Evolutionary conservation across 2,888 invertebrate species (phyloP).

Genomic region (Harpalus rubripes): DNA sequence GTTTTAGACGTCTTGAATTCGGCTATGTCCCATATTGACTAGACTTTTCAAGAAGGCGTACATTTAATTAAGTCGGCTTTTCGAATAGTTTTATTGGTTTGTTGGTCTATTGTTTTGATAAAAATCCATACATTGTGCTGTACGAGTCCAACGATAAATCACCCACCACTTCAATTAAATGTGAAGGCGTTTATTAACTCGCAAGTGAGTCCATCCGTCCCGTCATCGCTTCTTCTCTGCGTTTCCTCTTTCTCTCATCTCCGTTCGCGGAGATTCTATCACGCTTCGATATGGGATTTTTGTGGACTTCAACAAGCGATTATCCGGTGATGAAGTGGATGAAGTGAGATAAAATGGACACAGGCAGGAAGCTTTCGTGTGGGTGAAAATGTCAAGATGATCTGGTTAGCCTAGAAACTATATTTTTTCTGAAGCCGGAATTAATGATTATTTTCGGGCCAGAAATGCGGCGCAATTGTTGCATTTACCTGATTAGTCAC

Average conservation of each 20-base stretch:
- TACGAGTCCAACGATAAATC: slow-evolving; percentile 60
- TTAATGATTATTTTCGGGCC: too few species aligned
- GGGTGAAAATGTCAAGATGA: background rate
- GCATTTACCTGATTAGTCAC: too few species aligned
- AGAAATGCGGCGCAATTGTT: too few species aligned
- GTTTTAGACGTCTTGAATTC: too few species aligned
- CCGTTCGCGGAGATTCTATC: slow-evolving; percentile 9
- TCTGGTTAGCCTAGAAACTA: background rate
- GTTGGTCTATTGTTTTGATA: slow-evolving; percentile 53
- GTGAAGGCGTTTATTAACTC: slow-evolving; percentile 61
- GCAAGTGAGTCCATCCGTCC: slow-evolving; percentile 2
- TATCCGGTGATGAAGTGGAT: background rate
- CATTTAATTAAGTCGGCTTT: slow-evolving; percentile 54
- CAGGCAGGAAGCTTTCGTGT: slow-evolving; percentile 4
- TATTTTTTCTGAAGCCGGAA: too few species aligned
- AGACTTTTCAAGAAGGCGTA: slow-evolving; percentile 37
- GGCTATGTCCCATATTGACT: background rate
- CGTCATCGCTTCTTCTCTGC: slow-evolving; percentile 26
- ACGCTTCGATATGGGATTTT: background rate
- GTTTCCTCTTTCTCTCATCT: slow-evolving; percentile 9
- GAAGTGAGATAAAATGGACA: background rate
- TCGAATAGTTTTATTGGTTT: slow-evolving; percentile 59
- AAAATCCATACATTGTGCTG: slow-evolving; percentile 57
- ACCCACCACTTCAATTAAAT: slow-evolving; percentile 63
- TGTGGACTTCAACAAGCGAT: slow-evolving; percentile 19